Conservation (phyloP, 2,113 vertebrate species). For the Paradisaea rubra region DNA sequence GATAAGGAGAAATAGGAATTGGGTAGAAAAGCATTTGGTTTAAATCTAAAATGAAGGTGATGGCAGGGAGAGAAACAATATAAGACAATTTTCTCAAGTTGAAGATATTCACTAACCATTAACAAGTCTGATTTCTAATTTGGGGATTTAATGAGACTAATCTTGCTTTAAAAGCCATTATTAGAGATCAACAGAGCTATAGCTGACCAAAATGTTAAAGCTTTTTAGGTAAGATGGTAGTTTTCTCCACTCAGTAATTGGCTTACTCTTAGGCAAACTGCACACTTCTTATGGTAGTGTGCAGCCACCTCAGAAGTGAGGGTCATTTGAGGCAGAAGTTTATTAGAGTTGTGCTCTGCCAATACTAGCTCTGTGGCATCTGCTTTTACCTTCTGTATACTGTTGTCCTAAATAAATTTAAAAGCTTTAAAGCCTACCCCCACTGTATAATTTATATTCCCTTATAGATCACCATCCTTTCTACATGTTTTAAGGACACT, state of each 20-base stretch:
- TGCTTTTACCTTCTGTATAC: not conserved
- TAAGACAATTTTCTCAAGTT: not conserved
- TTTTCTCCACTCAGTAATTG: not conserved
- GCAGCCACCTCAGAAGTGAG: not conserved
- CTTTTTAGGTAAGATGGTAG: not conserved
- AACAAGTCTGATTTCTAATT: not conserved
- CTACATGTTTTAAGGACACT: not conserved
- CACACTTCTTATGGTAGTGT: rapidly evolving
- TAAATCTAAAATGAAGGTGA: not conserved
- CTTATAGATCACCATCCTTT: not conserved
- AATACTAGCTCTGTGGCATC: not conserved
- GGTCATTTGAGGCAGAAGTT: not conserved
- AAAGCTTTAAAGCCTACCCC: not conserved
- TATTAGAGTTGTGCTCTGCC: not conserved
- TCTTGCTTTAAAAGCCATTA: not conserved
- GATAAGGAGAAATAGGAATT: not conserved
- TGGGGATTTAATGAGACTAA: not conserved
- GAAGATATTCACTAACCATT: not conserved
- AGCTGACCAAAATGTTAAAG: not conserved
- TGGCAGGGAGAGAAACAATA: not conserved
- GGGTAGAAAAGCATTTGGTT: not conserved
- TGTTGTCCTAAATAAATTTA: not conserved
- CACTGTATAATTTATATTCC: not conserved
- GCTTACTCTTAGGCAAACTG: not conserved
- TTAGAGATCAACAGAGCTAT: not conserved